Conservation (phyloP, 2,888 invertebrate species). For the Arctia plantaginis region DNA sequence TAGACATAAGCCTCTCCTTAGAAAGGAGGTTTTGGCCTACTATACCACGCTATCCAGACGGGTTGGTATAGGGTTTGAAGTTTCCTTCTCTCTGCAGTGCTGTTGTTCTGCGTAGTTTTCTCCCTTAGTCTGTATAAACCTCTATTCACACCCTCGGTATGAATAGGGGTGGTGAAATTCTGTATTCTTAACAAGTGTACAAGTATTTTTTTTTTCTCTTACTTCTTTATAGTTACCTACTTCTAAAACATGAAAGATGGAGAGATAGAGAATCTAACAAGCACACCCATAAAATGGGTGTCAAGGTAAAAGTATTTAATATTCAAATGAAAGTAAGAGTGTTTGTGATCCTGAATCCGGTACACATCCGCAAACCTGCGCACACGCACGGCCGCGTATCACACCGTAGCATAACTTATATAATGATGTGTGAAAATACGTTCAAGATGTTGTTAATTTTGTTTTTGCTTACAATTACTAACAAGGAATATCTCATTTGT, state of each 20-base stretch:
- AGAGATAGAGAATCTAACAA: neutral
- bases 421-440: neutral
- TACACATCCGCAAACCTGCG: slow-evolving; percentile 59
- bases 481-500: neutral
- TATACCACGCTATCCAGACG: no score
- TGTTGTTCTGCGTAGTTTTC: no score
- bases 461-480: neutral
- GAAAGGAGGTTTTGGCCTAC: no score
- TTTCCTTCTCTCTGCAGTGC: no score
- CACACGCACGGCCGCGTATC: slow-evolving; percentile 30
- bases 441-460: neutral
- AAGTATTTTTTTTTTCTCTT: no score
- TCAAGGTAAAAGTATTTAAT: slow-evolving; percentile 64
- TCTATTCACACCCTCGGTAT: no score
- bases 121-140: no score
- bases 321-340: slow-evolving; percentile 69
- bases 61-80: no score
- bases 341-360: slow-evolving; percentile 75
- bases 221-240: no score
- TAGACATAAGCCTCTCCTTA: no score
- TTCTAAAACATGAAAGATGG: neutral
- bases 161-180: no score
- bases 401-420: slow-evolving; percentile 32
- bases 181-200: no score
- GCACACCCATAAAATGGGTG: slow-evolving; percentile 32